A percentile compares a stretch with the other conserved stretches of the same genome.
Evolutionary conservation across 1,140 invertebrate species (phyloP).

Genomic region (Sminthurides bifidus): DNA sequence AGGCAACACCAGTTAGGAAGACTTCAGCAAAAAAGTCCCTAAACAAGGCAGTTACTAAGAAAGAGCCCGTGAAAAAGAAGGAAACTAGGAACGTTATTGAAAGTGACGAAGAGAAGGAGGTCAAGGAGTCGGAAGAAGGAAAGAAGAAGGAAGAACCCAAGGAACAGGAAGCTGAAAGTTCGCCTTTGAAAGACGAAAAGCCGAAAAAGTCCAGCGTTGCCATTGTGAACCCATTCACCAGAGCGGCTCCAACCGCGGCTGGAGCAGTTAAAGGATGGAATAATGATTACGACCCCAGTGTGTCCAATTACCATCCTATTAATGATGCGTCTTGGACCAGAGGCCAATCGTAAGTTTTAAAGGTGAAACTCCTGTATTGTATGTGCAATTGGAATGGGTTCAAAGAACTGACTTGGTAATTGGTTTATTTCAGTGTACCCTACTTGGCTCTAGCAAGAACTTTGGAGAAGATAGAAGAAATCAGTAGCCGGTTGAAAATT

Average conservation of each 20-base stretch:
- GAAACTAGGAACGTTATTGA: too few relatives aligned
- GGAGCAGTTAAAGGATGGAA: constrained; percentile 33
- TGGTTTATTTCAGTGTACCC: constrained; percentile 54
- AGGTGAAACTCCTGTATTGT: too few relatives aligned
- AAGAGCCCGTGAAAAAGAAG: constrained; percentile 4
- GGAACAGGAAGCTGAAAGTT: constrained; percentile 4
- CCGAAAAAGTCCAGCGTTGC: not conserved
- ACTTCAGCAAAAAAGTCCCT: too few relatives aligned
- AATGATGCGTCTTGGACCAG: constrained; percentile 74
- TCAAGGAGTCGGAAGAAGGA: constrained; percentile 3
- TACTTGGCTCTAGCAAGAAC: constrained; percentile 85
- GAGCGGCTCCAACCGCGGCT: not conserved
- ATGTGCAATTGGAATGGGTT: too few relatives aligned
- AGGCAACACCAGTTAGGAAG: too few relatives aligned
- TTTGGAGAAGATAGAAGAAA: constrained; percentile 79
- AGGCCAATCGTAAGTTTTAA: constrained; percentile 52
- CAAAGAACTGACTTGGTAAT: too few relatives aligned
- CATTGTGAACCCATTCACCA: not conserved
- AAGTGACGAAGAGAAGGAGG: constrained; percentile 10
- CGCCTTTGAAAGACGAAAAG: not conserved
- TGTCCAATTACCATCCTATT: constrained; percentile 74
- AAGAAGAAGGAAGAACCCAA: constrained; percentile 2
- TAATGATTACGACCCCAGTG: constrained; percentile 60
- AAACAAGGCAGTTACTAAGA: too few relatives aligned
- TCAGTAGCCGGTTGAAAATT: constrained; percentile 80